A percentile compares a stretch with the other conserved stretches of the same genome.
Evolutionary conservation across 2,888 invertebrate species (phyloP).

Genomic region (Eurytoma californica): DNA sequence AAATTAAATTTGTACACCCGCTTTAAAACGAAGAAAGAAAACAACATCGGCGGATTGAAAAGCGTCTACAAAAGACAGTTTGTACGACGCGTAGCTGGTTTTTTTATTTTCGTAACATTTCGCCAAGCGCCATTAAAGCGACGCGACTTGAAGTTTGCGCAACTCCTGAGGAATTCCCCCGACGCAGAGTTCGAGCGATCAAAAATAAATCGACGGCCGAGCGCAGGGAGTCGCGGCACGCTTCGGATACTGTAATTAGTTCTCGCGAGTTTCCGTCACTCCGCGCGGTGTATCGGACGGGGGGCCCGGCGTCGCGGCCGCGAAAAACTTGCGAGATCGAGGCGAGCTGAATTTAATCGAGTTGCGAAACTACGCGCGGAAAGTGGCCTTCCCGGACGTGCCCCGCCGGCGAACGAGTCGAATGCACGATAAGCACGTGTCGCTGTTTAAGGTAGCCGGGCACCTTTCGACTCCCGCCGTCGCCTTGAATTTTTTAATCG

Average conservation of each 20-base stretch:
- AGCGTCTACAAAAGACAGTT: too few species aligned
- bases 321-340: neutral
- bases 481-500: too few species aligned
- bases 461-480: too few species aligned
- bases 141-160: neutral
- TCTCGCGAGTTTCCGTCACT: neutral
- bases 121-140: too few species aligned
- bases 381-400: neutral
- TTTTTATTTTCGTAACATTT: too few species aligned
- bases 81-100: too few species aligned
- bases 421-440: too few species aligned
- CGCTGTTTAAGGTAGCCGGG: too few species aligned
- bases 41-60: neutral
- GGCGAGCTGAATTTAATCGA: constrained; percentile 11
- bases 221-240: neutral
- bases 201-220: neutral
- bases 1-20: too few species aligned
- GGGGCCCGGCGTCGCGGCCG: neutral
- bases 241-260: constrained; percentile 11
- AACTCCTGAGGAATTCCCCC: neutral
- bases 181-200: neutral
- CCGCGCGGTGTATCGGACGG: neutral
- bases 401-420: too few species aligned
- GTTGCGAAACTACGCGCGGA: constrained; percentile 10
- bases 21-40: neutral